These are phyloP conservation scores for Tursiops truncatus DNA, from an alignment of 2,113 vertebrate species.

Conservation along the genomic window DNA sequence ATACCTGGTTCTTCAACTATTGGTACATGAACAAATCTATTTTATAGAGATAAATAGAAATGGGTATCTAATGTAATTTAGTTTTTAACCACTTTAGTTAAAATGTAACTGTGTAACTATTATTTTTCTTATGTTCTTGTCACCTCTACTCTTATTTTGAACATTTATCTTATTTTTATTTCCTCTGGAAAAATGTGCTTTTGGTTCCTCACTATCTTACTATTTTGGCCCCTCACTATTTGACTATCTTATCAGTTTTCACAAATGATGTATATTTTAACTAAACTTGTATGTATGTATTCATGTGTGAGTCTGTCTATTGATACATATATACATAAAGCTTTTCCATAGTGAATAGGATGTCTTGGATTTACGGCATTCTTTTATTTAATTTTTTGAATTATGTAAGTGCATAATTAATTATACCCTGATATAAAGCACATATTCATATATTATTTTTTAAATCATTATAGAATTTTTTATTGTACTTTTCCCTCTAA, in stretches of 20 bases:
- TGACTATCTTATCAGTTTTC: background rate
- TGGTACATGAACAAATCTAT: background rate
- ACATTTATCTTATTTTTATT: slow-evolving; percentile 43
- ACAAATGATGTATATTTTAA: background rate
- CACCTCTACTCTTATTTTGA: background rate
- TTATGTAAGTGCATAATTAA: background rate
- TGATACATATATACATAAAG: background rate
- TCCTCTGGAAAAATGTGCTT: slow-evolving; percentile 8
- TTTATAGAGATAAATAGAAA: background rate
- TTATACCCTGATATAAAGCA: slow-evolving; percentile 4
- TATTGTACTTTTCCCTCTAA: background rate
- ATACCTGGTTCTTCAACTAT: slow-evolving; percentile 18
- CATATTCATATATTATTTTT: background rate
- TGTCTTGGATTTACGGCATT: background rate
- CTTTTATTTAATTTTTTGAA: background rate
- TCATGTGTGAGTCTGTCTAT: background rate
- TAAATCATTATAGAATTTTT: slow-evolving; percentile 31
- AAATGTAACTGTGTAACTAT: background rate
- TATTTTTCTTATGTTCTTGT: background rate
- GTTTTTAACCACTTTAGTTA: slow-evolving; percentile 33
- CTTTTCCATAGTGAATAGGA: slow-evolving; percentile 30
- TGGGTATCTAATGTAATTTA: background rate
- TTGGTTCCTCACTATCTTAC: background rate
- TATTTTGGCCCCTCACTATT: background rate
- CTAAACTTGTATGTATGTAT: slow-evolving; percentile 18